Percentiles rank a stretch among this genome's conserved stretches.
These are phyloP conservation scores for Euglossa dilemma DNA, from an alignment of 1,140 invertebrate genomes.

Conservation along the genomic window DNA sequence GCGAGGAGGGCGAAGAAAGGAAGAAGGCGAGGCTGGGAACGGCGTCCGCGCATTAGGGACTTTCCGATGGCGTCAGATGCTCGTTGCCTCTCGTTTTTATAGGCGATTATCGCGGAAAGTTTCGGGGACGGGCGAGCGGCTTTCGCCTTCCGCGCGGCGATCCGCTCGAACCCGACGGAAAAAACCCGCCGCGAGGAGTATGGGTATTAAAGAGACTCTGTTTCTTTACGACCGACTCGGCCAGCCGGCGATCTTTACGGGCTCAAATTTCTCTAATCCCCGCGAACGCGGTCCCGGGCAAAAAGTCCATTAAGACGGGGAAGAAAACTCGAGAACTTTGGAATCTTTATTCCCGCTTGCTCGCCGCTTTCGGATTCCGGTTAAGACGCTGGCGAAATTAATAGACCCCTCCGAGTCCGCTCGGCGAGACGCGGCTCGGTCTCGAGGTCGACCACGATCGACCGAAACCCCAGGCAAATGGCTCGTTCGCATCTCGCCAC, in stretches of 20 bases:
- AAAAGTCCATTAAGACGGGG: background rate
- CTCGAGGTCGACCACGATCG: no score
- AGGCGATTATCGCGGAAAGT: slow-evolving; percentile 65
- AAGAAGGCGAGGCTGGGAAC: slow-evolving; percentile 10
- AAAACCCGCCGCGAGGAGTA: slow-evolving; percentile 1
- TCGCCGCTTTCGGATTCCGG: no score
- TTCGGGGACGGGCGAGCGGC: slow-evolving; percentile 34
- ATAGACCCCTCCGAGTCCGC: no score
- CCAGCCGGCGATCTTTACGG: background rate
- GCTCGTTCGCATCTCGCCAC: no score
- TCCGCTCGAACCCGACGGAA: background rate
- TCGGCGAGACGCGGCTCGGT: no score
- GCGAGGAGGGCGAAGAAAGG: background rate
- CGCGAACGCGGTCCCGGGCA: background rate
- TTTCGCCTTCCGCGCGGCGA: no score
- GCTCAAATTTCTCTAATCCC: background rate
- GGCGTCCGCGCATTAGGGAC: slow-evolving; percentile 52
- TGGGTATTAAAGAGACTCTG: background rate
- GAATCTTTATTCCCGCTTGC: no score
- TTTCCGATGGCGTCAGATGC: slow-evolving; percentile 66
- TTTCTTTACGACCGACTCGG: background rate
- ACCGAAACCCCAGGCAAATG: no score
- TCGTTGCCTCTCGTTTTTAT: slow-evolving; percentile 55
- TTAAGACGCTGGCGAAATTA: no score
- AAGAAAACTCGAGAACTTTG: background rate